Conservation (phyloP, 2,113 vertebrate genomes). For the Lophius piscatorius region DNA sequence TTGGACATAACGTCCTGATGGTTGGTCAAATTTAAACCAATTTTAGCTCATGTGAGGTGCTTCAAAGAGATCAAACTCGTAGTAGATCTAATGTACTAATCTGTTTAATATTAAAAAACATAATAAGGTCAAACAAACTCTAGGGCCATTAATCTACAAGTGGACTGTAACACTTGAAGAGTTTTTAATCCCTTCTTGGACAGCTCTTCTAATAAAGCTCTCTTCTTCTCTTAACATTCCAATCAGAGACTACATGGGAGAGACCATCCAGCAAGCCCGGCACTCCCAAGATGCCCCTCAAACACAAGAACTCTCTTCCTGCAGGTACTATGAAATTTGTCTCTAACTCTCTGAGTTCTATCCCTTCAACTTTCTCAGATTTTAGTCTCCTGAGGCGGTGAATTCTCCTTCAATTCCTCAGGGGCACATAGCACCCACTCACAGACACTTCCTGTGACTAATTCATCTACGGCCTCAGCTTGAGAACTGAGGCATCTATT, state of each 20-base stretch:
- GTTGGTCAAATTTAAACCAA: too few relatives aligned
- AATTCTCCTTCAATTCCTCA: constrained; percentile 39
- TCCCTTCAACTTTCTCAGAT: constrained; percentile 5
- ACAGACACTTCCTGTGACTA: constrained; percentile 66
- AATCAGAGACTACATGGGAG: constrained; percentile 95
- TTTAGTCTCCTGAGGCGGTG: constrained; percentile 14
- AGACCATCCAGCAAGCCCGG: constrained; percentile 87
- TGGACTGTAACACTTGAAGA: too few relatives aligned
- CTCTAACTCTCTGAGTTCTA: constrained; percentile 4
- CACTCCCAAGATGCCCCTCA: constrained; percentile 85
- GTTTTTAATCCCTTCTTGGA: too few relatives aligned
- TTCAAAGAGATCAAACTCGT: too few relatives aligned
- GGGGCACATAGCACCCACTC: constrained; percentile 49
- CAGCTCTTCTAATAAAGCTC: background rate
- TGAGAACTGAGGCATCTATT: constrained; percentile 47
- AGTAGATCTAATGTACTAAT: too few relatives aligned
- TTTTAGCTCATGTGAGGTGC: too few relatives aligned
- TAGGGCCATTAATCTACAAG: too few relatives aligned
- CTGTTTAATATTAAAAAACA: too few relatives aligned
- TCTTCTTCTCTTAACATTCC: constrained; percentile 6
- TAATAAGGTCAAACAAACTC: too few relatives aligned
- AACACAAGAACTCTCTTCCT: constrained; percentile 87
- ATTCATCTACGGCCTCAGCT: constrained; percentile 53
- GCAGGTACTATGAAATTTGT: constrained; percentile 81
- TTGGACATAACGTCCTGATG: too few relatives aligned